Evolutionary conservation across 2,797 vertebrate genomes (phyloP).

Genomic region (Borostomias antarcticus): DNA sequence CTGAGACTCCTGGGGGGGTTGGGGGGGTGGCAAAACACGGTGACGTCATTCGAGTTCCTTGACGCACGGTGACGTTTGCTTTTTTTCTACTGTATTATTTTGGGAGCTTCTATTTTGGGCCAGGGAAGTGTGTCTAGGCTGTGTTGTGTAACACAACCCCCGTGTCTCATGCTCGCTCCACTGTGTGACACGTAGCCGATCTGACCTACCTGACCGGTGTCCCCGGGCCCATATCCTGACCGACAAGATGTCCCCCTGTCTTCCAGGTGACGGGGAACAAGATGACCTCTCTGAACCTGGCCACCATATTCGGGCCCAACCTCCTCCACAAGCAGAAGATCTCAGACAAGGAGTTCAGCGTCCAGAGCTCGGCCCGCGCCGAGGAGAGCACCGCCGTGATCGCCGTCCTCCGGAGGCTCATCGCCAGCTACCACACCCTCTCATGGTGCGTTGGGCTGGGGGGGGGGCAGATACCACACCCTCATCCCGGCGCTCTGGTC

Average conservation of each 20-base stretch:
- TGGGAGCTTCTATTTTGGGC: background rate
- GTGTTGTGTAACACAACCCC: too few species aligned
- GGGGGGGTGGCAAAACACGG: background rate
- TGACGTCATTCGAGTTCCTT: background rate
- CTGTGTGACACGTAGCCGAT: too few species aligned
- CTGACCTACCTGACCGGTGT: background rate
- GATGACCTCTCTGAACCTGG: slow-evolving; percentile 94
- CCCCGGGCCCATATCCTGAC: background rate
- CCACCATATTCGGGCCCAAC: slow-evolving; percentile 96
- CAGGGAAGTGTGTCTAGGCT: background rate
- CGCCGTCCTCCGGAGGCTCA: slow-evolving; percentile 89
- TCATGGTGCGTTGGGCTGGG: slow-evolving; percentile 84
- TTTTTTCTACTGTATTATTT: too few species aligned
- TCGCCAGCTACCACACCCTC: slow-evolving; percentile 88
- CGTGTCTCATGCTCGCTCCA: too few species aligned
- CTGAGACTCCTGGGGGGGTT: too few species aligned
- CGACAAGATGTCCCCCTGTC: background rate
- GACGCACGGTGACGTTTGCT: background rate
- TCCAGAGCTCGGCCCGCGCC: slow-evolving; percentile 91
- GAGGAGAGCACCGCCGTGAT: slow-evolving; percentile 95
- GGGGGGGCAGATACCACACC: too few species aligned
- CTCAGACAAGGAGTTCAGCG: slow-evolving; percentile 94
- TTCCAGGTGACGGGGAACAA: slow-evolving; percentile 92
- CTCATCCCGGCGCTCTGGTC: too few species aligned
- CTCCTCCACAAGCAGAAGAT: slow-evolving; percentile 94